phyloP scores from a whole-genome alignment of 2,888 invertebrate species.

The Spodoptera picta region DNA sequence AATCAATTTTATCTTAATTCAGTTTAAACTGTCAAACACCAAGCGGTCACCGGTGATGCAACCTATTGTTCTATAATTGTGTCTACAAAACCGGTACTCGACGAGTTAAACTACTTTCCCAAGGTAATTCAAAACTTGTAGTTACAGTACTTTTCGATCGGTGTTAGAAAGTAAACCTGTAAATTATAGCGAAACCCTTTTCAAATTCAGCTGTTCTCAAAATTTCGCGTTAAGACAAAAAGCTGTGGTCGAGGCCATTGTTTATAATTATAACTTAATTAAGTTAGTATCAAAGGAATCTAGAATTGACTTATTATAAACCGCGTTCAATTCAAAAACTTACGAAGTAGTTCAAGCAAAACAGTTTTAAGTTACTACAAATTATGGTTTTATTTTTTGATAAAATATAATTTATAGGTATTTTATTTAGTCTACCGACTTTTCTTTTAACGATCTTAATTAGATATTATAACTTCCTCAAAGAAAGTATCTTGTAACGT shows the following conservation, averaged over 20 bases:
- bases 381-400: constrained; percentile 10
- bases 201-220: constrained; percentile 4
- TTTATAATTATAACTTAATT: constrained; percentile 29
- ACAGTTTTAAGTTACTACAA: constrained; percentile 16
- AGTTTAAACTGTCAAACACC: too few relatives aligned
- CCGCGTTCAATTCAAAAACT: constrained; percentile 28
- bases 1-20: too few relatives aligned
- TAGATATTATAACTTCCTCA: constrained; percentile 48
- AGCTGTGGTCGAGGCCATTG: constrained; percentile 5
- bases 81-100: too few relatives aligned
- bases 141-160: background rate
- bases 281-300: constrained; percentile 19
- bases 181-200: constrained; percentile 2
- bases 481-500: constrained; percentile 53
- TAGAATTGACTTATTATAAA: constrained; percentile 14
- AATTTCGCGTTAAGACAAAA: constrained; percentile 11
- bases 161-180: constrained; percentile 1
- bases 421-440: constrained; percentile 24
- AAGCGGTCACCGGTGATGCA: too few relatives aligned
- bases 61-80: too few relatives aligned
- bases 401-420: constrained; percentile 6
- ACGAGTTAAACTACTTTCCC: too few relatives aligned
- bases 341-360: constrained; percentile 32
- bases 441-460: constrained; percentile 42
- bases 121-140: background rate